Evolutionary conservation across 1,140 invertebrate species (phyloP).

Genomic region (Habropoda laboriosa): DNA sequence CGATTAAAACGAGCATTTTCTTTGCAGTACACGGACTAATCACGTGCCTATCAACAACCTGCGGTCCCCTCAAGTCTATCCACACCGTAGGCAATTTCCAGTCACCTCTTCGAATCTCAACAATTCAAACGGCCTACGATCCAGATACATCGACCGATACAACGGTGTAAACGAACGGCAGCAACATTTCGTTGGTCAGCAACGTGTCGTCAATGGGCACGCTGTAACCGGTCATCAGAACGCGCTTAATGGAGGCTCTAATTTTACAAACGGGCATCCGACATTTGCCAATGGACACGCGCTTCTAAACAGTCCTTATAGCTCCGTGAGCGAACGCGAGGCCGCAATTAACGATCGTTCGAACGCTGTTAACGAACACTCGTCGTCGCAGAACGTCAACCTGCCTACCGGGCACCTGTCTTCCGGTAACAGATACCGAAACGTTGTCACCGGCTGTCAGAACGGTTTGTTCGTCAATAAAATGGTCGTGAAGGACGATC

Average conservation of each 20-base stretch:
- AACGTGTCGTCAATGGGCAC: background rate
- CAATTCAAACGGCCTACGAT: conserved; percentile 74
- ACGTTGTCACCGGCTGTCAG: conserved; percentile 2
- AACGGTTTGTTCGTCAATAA: conserved; percentile 26
- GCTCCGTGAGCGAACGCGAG: background rate
- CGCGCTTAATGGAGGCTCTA: conserved; percentile 12
- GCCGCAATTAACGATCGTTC: conserved; percentile 18
- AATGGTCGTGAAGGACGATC: conserved; percentile 18
- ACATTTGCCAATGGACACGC: conserved; percentile 9
- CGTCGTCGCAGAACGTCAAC: conserved; percentile 6
- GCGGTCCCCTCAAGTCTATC: conserved; percentile 53
- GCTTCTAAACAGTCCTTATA: conserved; percentile 2
- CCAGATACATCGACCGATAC: conserved; percentile 30
- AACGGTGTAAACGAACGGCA: conserved; percentile 46
- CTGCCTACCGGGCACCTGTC: background rate
- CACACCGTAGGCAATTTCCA: conserved; percentile 42
- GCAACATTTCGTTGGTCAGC: background rate
- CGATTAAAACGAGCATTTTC: background rate
- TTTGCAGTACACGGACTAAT: conserved; percentile 79
- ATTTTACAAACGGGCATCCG: conserved; percentile 12
- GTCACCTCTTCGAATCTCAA: conserved; percentile 72
- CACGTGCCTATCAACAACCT: conserved; percentile 68
- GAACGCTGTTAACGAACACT: conserved; percentile 11
- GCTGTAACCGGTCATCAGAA: conserved; percentile 24
- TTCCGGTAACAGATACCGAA: conserved; percentile 13